Percentiles rank a stretch among this genome's conserved stretches.
These are phyloP conservation scores for Pogoniulus pusillus DNA, from an alignment of 2,797 vertebrate genomes.

Conservation along the genomic window DNA sequence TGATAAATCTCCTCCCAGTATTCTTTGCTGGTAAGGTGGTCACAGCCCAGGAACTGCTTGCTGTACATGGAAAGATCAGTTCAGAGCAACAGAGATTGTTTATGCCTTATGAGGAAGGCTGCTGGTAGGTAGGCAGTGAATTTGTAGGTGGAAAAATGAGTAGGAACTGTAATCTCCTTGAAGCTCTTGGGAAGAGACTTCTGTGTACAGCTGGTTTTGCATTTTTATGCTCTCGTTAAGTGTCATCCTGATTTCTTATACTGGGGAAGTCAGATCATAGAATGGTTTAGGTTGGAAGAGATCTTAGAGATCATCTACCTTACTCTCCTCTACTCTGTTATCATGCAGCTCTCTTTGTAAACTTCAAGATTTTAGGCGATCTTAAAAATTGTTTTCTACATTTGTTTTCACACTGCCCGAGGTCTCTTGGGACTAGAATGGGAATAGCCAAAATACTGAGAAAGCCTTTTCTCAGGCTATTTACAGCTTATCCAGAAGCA, in stretches of 20 bases:
- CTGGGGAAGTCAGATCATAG: not conserved
- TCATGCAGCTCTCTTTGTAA: not conserved
- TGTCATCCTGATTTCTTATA: not conserved
- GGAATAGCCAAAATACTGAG: not conserved
- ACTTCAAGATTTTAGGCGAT: not conserved
- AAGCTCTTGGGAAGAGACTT: not conserved
- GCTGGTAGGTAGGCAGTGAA: not conserved
- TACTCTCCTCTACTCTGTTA: not conserved
- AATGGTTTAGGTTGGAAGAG: too few relatives aligned
- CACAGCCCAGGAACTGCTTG: not conserved
- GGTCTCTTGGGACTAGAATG: not conserved
- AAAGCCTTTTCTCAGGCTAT: slow-evolving; percentile 54
- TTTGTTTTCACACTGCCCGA: slow-evolving; percentile 11
- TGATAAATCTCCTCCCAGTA: not conserved
- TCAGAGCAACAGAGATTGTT: not conserved
- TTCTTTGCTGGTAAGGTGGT: not conserved
- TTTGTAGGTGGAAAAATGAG: not conserved
- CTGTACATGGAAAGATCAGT: not conserved
- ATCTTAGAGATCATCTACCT: not conserved
- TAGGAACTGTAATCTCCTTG: not conserved
- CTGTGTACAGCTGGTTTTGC: not conserved
- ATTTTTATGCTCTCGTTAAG: not conserved
- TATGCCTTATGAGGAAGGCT: not conserved
- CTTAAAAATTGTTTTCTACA: not conserved
- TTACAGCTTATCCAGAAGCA: slow-evolving; percentile 48